These are phyloP conservation scores for Anser brachyrhynchus DNA, from an alignment of 2,113 vertebrate species.

Conservation along the genomic window DNA sequence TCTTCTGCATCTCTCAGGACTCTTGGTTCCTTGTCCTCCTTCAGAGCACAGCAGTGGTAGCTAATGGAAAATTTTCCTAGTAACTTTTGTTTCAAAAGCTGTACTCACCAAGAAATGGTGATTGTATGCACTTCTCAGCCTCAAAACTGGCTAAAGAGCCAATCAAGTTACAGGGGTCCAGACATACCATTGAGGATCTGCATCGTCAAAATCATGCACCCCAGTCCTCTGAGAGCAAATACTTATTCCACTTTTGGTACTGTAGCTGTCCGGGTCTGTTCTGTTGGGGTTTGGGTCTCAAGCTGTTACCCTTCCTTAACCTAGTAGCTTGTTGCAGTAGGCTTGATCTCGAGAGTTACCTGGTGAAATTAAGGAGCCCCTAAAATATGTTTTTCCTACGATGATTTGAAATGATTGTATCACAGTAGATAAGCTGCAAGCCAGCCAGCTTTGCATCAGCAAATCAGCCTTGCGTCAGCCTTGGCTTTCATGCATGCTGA, in stretches of 20 bases:
- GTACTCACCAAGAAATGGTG: not conserved
- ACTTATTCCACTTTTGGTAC: not conserved
- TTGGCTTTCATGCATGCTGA: not conserved
- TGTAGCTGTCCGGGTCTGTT: not conserved
- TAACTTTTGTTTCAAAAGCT: not conserved
- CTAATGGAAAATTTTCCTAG: not conserved
- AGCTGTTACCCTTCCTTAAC: not conserved
- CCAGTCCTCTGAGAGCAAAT: not conserved
- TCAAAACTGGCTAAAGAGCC: not conserved
- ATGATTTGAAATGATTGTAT: not conserved
- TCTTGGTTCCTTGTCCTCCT: not conserved
- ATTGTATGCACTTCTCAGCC: not conserved
- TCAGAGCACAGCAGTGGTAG: not conserved
- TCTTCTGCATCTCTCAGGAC: not conserved
- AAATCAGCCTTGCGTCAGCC: not conserved
- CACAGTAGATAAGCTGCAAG: not conserved
- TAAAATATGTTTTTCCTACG: not conserved
- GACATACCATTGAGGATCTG: not conserved
- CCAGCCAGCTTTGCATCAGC: not conserved
- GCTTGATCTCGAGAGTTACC: not conserved
- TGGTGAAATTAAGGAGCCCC: not conserved
- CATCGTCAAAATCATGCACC: not conserved
- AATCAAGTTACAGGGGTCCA: not conserved
- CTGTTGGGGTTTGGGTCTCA: not conserved
- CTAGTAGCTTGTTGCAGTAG: not conserved